Evolutionary conservation across 2,113 vertebrate species (phyloP).

Genomic region (Syngnathus floridae): DNA sequence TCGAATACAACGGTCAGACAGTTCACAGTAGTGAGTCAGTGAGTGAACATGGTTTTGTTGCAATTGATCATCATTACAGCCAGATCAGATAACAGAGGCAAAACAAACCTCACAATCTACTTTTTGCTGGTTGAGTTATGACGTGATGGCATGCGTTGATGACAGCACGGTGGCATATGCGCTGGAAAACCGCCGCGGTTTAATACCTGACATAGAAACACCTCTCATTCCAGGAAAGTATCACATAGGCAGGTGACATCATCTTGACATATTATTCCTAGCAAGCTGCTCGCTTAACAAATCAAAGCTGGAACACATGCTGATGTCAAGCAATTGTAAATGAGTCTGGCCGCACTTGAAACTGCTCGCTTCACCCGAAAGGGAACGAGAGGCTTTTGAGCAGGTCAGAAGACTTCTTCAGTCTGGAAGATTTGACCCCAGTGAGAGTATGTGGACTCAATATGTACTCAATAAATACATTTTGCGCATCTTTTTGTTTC

Average conservation of each 20-base stretch:
- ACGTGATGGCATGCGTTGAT: not conserved
- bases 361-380: slow-evolving; percentile 20
- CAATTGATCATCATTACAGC: slow-evolving; percentile 13
- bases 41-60: slow-evolving; percentile 12
- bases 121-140: not conserved
- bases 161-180: not conserved
- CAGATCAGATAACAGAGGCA: slow-evolving; percentile 8
- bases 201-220: slow-evolving; percentile 16
- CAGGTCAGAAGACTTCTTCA: slow-evolving; percentile 7
- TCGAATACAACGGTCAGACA: not conserved
- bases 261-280: slow-evolving; percentile 17
- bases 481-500: not conserved
- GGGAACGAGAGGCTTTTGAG: slow-evolving; percentile 32
- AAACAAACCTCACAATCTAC: slow-evolving; percentile 1
- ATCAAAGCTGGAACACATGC: slow-evolving; percentile 28
- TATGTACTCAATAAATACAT: not conserved
- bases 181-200: slow-evolving; percentile 25
- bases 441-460: slow-evolving; percentile 7
- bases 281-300: slow-evolving; percentile 22
- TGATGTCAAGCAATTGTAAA: slow-evolving; percentile 34
- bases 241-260: slow-evolving; percentile 18
- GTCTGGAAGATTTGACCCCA: slow-evolving; percentile 16
- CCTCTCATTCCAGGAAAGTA: slow-evolving; percentile 21
- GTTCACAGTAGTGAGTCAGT: not conserved
- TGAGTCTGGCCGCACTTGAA: slow-evolving; percentile 25